Evolutionary conservation across 92 coral and sea anemone genomes (phyloP), one percentile per base, ranked within the genome.

Genomic region (Umimayanthus kanabou): DNA sequence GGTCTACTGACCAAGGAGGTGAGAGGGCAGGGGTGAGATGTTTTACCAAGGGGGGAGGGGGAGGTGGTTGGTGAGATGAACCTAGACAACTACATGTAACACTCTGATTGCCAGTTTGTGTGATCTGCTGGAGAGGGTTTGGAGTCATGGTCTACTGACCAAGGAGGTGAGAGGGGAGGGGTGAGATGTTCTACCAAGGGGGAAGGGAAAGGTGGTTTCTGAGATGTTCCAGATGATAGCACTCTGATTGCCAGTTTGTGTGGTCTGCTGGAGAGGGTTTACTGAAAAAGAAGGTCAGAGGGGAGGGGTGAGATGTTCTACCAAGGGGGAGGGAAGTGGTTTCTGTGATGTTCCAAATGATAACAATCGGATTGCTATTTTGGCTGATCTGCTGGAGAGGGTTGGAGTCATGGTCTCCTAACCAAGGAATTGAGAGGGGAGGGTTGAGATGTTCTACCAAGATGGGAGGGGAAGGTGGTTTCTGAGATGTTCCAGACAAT

Each of bases 1-100:
- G 99, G 99, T 33, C 89, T 97, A 42, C 92, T 87, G 75, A 88
- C 93, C 42, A 92, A 92, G 80, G 95, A 95, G 97, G 99, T 97
- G 73, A 50, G 28, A 76, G 76, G 78, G 47, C n/a, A 30, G 49
- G 45, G 79, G n/a, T 22, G 23, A 33, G 23, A 26, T 89, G 96
- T 94, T 39, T 89, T 94, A 13, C 96, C 95, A 26, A 92, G 93
- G 25, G 96, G 94, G 77, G 97, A 94, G 86, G 50, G 50, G 0
- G 50, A 6, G 45, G 5, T 42, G 75, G 11, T 71, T 33, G n/a
- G 4, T 45, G 50, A 9, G 57, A 50, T 50, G 1, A 10, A n/a
- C 1, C 57, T 16, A 50, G 50, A 50, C 16, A 9, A 13, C n/a
- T n/a, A n/a, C n/a, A n/a, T n/a, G n/a, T 6, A 96, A 94, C 84